Base-by-base conservation (phyloP, 1,140 invertebrate species). In the Venturia canescens region DNA sequence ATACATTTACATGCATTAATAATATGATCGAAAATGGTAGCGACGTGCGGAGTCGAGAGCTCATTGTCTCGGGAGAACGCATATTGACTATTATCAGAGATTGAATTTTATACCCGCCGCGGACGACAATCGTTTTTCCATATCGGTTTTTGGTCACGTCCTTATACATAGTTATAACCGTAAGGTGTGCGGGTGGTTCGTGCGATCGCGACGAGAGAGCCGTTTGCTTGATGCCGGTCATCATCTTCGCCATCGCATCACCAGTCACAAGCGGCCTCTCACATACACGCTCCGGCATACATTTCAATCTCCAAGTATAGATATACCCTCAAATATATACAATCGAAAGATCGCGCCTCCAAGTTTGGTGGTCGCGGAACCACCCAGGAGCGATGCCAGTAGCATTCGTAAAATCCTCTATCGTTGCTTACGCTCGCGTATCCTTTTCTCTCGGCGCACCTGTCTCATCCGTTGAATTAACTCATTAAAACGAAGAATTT, bases 71-170 rank as follows among this genome's bases (percentile, higher is more conserved):
- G 76, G 50, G 69, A 80, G 80, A 60, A 76, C 75, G 80, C 80
- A 80, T 84, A 84, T 83, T 83, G 75, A 72, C 82, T 78, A 83
- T 84, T 83, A 84, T 84, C 84, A 76, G 83, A 75, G 74, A 83
- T 44, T 44, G 60, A 66, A 66, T 29, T n/a, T 82, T 82, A 76
- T 57, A 44, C 13, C 3, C 31, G 38, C 38, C 13, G 29, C 74
- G 50, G n/a, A n/a, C 74, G 74, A 76, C 74, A 76, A 76, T 79
- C 84, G 81, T 31, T 67, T 70, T 66, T 23, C 83, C 83, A 78
- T 84, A 84, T 80, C 60, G 21, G 60, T 66, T 66, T 66, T 63
- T 48, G 48, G 79, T 83, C 82, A 83, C 82, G 79, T 83, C 69
- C 31, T 78, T 71, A 77, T 80, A 63, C 48, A 70, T 76, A 38